Conservation (phyloP, 2,888 invertebrate species). For the Mesorhabditis sp. region DNA sequence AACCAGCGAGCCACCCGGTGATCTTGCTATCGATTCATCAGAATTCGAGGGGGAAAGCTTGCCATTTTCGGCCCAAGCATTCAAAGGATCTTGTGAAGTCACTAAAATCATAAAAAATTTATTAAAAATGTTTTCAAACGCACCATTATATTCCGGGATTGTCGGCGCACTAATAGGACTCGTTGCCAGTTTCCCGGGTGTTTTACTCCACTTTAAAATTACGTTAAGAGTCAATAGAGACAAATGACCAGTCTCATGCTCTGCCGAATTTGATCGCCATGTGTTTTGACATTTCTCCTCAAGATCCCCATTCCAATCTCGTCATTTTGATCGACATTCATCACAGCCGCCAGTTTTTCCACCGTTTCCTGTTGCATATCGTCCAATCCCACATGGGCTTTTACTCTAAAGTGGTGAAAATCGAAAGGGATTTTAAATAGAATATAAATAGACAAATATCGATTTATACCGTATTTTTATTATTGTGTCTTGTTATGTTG, state of each 20-base stretch:
- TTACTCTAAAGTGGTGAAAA: neutral
- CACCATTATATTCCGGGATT: too few relatives aligned
- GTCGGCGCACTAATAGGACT: too few relatives aligned
- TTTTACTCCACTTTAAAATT: neutral
- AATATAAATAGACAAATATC: too few relatives aligned
- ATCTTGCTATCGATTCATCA: neutral
- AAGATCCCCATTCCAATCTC: neutral
- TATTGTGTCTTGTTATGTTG: too few relatives aligned
- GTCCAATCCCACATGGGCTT: neutral
- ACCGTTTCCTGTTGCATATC: neutral
- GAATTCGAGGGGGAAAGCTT: neutral
- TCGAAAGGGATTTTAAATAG: neutral
- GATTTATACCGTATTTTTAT: too few relatives aligned
- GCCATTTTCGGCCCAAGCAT: neutral
- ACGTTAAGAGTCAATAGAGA: neutral
- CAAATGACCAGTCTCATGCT: neutral
- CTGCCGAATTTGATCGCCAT: neutral
- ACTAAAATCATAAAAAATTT: neutral
- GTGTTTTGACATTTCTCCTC: neutral
- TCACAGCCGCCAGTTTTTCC: neutral
- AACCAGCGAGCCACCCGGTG: constrained; percentile 1
- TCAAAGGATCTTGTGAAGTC: neutral
- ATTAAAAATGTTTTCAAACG: too few relatives aligned
- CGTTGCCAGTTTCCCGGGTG: too few relatives aligned
- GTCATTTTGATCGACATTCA: neutral